Conservation (phyloP, 2,888 invertebrate genomes). For the Clivina fossor region DNA sequence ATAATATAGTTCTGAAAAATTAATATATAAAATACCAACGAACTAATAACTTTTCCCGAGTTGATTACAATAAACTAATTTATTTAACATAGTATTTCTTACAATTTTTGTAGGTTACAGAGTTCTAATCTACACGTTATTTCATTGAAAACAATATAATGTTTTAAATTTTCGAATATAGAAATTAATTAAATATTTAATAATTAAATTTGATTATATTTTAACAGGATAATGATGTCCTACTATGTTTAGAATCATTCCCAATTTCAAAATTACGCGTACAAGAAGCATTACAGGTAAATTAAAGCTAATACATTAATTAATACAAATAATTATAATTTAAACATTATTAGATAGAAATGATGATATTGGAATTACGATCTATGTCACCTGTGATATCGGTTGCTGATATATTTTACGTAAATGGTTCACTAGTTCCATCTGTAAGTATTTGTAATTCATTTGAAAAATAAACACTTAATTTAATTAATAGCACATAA, state of each 20-base stretch:
- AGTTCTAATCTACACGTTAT: neutral
- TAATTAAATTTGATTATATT: conserved; percentile 17
- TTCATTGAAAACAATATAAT: neutral
- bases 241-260: conserved; percentile 44
- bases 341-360: conserved; percentile 43
- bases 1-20: too few species aligned
- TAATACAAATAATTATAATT: conserved; percentile 1
- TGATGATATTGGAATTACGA: conserved; percentile 43
- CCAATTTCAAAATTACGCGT: conserved; percentile 45
- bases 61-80: too few species aligned
- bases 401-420: conserved; percentile 45
- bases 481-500: too few species aligned
- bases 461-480: too few species aligned
- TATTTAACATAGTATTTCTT: too few species aligned
- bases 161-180: neutral
- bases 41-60: too few species aligned
- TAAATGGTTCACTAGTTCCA: conserved; percentile 44
- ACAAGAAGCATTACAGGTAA: conserved; percentile 45
- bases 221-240: conserved; percentile 44
- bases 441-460: conserved; percentile 43
- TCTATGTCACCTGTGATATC: conserved; percentile 44
- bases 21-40: too few species aligned
- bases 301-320: too few species aligned
- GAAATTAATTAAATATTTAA: neutral
- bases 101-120: neutral